phyloP scores from a whole-genome alignment of 2,113 vertebrate genomes.

The Chionomys nivalis region DNA sequence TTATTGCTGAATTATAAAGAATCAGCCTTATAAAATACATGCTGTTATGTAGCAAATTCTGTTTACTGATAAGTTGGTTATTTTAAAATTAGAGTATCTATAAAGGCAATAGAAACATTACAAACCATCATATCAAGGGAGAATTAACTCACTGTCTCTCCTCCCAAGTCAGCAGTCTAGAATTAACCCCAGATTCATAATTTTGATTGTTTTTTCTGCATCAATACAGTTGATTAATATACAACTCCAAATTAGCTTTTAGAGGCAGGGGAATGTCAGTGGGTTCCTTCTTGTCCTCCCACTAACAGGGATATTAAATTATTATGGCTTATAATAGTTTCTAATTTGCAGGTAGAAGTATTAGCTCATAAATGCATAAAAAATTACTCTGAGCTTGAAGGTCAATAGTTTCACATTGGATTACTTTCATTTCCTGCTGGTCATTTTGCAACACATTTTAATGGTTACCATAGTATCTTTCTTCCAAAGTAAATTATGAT shows the following conservation, averaged over 20 bases:
- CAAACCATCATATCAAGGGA: neutral
- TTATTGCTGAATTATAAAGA: constrained; percentile 33
- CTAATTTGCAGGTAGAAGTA: constrained; percentile 76
- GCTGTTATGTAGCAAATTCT: neutral
- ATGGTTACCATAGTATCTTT: constrained; percentile 41
- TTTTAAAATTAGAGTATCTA: neutral
- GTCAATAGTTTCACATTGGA: constrained; percentile 56
- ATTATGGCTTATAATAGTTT: constrained; percentile 74
- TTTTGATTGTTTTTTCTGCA: constrained; percentile 73
- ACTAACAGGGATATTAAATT: constrained; percentile 72
- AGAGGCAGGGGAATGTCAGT: constrained; percentile 56
- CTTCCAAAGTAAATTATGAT: constrained; percentile 32
- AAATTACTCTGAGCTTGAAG: constrained; percentile 67
- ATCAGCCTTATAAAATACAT: neutral
- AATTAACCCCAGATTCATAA: constrained; percentile 52
- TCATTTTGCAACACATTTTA: constrained; percentile 49
- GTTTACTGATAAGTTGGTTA: neutral
- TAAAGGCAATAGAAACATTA: constrained; percentile 36
- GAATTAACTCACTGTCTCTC: neutral
- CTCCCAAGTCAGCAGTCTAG: neutral
- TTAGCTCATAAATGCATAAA: constrained; percentile 64
- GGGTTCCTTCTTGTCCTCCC: constrained; percentile 70
- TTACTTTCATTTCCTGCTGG: constrained; percentile 63
- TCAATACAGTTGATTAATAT: constrained; percentile 76
- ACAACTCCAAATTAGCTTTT: constrained; percentile 72